Evolutionary conservation across 1,140 invertebrate genomes (phyloP), one percentile per base, ranked within the genome.

Genomic region (Caerostris extrusa): DNA sequence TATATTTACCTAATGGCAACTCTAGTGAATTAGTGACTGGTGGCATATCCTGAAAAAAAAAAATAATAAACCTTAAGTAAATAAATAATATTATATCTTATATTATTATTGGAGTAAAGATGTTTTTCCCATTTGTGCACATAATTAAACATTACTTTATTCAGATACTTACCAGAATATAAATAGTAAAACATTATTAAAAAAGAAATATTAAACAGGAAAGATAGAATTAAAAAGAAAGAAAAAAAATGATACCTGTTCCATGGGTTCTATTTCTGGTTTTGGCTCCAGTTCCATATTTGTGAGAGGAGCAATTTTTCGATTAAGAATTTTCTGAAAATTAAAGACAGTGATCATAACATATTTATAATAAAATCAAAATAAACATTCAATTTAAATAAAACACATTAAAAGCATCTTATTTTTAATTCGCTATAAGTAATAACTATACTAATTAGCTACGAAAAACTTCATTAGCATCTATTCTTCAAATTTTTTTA

Each of bases 251-350:
- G n/a, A 34, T 85, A 85, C 83, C 56, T 85, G 83, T 60, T 85
- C 7, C 67, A 58, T 19, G 7, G 69, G n/a, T 7, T 69, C 90
- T 14, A 10, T 10, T 34, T 34, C 34, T 34, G 58, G 7, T 90
- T 57, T 90, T 60, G 17, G 17, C 71, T 50, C 58, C 71, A 61
- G 19, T 50, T 90, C 88, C 64, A 14, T n/a, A 58, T 5, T 90
- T 69, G 34, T 12, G 7, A 34, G 53, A 53, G n/a, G 50, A 17
- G 14, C 50, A 53, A 71, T 5, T 7, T 58, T 58, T 19, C 90
- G 57, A 55, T 92, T 69, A 4, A 92, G 90, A 85, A 92, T 92
- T 92, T 92, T 83, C 90, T 92, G 19, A 67, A 92, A 92, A 53
- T 34, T 5, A 60, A n/a, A 58, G 5, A 56, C 3, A 4, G 69